Percentiles rank a stretch among this genome's conserved stretches.
Evolutionary conservation across 1,140 invertebrate genomes (phyloP).

Genomic region (Melitaea cinxia): DNA sequence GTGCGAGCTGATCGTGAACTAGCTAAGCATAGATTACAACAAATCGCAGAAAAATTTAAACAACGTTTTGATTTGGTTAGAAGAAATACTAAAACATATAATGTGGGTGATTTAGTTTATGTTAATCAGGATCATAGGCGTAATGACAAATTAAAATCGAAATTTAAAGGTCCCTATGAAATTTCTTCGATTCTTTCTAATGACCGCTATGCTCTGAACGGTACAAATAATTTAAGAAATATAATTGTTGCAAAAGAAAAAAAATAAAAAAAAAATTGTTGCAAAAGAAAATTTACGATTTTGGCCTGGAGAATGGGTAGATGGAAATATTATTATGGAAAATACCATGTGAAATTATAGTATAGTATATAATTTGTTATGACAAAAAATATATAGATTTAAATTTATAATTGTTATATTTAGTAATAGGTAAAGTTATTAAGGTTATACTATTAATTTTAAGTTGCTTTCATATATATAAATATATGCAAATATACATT

Average conservation of each 20-base stretch:
- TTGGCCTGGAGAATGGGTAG: constrained; percentile 44
- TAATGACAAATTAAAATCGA: constrained; percentile 42
- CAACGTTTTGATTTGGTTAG: constrained; percentile 40
- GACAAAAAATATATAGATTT: background rate
- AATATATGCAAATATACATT: background rate
- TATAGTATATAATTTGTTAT: no score
- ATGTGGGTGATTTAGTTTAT: constrained; percentile 47
- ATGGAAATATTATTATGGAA: constrained; percentile 19
- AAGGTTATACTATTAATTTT: background rate
- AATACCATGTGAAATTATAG: constrained; percentile 3
- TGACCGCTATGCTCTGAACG: background rate
- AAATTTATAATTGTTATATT: no score
- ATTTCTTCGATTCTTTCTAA: constrained; percentile 28
- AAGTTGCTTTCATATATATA: background rate
- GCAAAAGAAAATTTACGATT: constrained; percentile 48
- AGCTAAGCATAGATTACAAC: constrained; percentile 29
- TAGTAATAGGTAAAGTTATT: no score
- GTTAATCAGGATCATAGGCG: constrained; percentile 49
- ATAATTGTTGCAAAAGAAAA: constrained; percentile 38
- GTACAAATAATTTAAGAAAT: constrained; percentile 26
- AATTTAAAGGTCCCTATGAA: constrained; percentile 53
- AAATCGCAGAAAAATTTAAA: constrained; percentile 39
- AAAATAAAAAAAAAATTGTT: no score
- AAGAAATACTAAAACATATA: constrained; percentile 36
- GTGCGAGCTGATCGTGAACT: constrained; percentile 31